These are phyloP conservation scores for Labeo catla DNA, from an alignment of 2,113 vertebrate species.

Conservation along the genomic window DNA sequence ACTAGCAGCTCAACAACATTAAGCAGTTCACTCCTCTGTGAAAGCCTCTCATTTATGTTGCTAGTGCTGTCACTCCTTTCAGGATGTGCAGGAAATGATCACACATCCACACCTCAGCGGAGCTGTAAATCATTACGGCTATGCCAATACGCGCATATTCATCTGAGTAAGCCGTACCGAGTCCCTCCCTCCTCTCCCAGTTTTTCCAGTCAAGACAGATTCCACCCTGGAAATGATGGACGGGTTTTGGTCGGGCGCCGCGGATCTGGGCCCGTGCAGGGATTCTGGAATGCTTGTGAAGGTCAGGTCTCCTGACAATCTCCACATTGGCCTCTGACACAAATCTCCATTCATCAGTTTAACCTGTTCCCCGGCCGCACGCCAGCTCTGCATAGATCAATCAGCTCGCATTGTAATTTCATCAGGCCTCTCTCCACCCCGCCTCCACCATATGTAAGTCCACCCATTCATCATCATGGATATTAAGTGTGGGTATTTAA, in stretches of 20 bases:
- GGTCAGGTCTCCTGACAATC: constrained; percentile 71
- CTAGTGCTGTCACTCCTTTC: constrained; percentile 24
- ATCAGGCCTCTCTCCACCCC: constrained; percentile 60
- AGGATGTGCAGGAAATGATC: constrained; percentile 16
- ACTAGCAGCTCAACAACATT: constrained; percentile 9
- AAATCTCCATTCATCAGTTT: constrained; percentile 77
- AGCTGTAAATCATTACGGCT: constrained; percentile 29
- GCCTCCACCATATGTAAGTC: constrained; percentile 47
- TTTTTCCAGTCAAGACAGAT: constrained; percentile 55
- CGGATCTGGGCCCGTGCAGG: constrained; percentile 29
- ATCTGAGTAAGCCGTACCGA: constrained; percentile 23
- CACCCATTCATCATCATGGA: constrained; percentile 69
- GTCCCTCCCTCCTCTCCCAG: constrained; percentile 64
- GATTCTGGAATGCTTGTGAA: constrained; percentile 63
- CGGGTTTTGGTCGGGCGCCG: constrained; percentile 64
- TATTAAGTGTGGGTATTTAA: constrained; percentile 66
- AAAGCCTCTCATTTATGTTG: constrained; percentile 46
- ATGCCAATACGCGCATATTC: background rate
- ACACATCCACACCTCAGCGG: constrained; percentile 25
- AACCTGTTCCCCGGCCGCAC: constrained; percentile 65
- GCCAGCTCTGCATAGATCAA: constrained; percentile 69
- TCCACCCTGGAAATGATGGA: constrained; percentile 56
- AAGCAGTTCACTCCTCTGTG: constrained; percentile 33
- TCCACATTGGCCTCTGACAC: constrained; percentile 73
- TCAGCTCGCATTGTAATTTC: constrained; percentile 75